A percentile compares a stretch with the other conserved stretches of the same genome.
These are phyloP conservation scores for Temnothorax rugatulus DNA, from an alignment of 2,888 invertebrate species.

Conservation along the genomic window DNA sequence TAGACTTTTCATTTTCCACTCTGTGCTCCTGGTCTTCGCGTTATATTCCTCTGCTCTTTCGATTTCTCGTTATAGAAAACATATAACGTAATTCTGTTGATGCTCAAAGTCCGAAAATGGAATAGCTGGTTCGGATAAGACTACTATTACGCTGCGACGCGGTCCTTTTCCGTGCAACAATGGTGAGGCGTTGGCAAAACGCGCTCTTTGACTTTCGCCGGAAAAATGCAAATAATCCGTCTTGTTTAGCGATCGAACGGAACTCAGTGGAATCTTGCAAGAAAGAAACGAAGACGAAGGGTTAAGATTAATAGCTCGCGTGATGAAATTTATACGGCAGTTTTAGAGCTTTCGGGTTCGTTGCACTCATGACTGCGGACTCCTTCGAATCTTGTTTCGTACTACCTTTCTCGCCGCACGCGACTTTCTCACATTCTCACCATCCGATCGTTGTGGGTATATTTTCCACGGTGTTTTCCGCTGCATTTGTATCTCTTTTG, in stretches of 20 bases:
- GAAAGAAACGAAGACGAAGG: conserved; percentile 29
- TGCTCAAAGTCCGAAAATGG: conserved; percentile 1
- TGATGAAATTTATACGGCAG: conserved; percentile 28
- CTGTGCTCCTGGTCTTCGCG: conserved; percentile 1
- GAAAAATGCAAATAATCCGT: conserved; percentile 9
- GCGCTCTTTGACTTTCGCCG: background rate
- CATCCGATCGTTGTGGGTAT: conserved; percentile 7
- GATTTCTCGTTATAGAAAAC: conserved; percentile 1
- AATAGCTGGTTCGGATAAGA: conserved; percentile 12
- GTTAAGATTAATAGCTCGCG: conserved; percentile 36
- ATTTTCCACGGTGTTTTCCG: conserved; percentile 23
- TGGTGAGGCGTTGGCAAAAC: conserved; percentile 6
- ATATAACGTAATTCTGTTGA: conserved; percentile 3
- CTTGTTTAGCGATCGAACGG: conserved; percentile 22
- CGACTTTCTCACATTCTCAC: conserved; percentile 33
- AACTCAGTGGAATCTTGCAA: conserved; percentile 9
- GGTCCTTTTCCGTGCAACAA: background rate
- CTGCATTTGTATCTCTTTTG: conserved; percentile 23
- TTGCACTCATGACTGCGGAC: conserved; percentile 43
- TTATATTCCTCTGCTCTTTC: conserved; percentile 1
- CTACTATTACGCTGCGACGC: background rate
- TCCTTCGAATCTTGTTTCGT: conserved; percentile 47
- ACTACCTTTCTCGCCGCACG: conserved; percentile 45
- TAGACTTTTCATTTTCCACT: conserved; percentile 41
- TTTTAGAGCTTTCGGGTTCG: conserved; percentile 24